Evolutionary conservation across 1,140 invertebrate genomes (phyloP).

Genomic region (Apis cerana): DNA sequence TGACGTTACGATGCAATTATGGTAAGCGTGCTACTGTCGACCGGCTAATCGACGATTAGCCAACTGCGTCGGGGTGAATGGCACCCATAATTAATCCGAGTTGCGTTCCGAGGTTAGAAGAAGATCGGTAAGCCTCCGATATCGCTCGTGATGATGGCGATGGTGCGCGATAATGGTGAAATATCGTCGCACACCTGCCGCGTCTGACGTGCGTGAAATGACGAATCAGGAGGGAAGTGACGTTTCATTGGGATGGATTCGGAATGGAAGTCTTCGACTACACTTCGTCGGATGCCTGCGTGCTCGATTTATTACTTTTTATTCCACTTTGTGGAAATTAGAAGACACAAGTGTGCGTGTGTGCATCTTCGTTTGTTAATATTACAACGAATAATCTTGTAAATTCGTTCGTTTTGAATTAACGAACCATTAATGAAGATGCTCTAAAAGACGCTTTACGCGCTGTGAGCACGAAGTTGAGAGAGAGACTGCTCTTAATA

Average conservation of each 20-base stretch:
- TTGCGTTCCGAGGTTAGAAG: not conserved
- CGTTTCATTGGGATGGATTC: not conserved
- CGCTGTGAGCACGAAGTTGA: too few species aligned
- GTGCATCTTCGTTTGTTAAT: too few species aligned
- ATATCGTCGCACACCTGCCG: not conserved
- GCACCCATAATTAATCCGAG: constrained; percentile 50
- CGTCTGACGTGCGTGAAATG: not conserved
- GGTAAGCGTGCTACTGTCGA: constrained; percentile 6
- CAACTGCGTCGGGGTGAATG: constrained; percentile 17
- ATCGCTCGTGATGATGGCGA: not conserved
- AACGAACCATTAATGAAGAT: too few species aligned
- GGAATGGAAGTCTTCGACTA: too few species aligned
- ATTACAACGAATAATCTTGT: too few species aligned
- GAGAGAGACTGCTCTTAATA: too few species aligned
- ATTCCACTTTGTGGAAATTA: too few species aligned
- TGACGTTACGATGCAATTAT: constrained; percentile 58
- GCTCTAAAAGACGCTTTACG: too few species aligned
- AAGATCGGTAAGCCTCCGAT: constrained; percentile 8
- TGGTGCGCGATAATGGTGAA: not conserved
- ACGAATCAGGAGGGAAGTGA: not conserved
- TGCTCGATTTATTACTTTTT: too few species aligned
- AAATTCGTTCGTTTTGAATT: too few species aligned
- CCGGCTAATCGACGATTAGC: constrained; percentile 55
- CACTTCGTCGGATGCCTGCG: too few species aligned
- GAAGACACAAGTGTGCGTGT: too few species aligned